These are phyloP conservation scores for Vireo altiloquus DNA, from an alignment of 2,113 vertebrate species.

Conservation along the genomic window DNA sequence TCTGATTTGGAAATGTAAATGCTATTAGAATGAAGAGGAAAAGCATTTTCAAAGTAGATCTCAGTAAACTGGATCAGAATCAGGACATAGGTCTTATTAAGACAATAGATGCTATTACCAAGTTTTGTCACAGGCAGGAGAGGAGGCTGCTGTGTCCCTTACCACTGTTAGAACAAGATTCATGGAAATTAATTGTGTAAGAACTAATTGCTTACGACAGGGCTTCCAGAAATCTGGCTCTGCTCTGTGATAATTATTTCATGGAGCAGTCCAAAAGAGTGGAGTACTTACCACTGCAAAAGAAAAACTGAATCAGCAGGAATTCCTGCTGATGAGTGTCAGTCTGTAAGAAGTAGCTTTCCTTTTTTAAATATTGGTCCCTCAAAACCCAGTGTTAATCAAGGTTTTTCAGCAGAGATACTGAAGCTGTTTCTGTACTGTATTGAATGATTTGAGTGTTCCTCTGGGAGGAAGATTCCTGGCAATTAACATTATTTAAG, in stretches of 20 bases:
- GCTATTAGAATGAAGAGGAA: not conserved
- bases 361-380: not conserved
- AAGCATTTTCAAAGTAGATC: not conserved
- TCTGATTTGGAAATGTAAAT: not conserved
- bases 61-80: not conserved
- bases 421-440: not conserved
- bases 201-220: not conserved
- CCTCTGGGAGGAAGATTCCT: not conserved
- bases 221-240: not conserved
- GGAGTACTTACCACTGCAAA: not conserved
- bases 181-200: not conserved
- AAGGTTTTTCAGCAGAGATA: not conserved
- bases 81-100: not conserved
- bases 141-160: not conserved
- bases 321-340: not conserved
- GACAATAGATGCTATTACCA: not conserved
- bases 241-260: not conserved
- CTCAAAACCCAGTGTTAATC: not conserved
- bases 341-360: not conserved
- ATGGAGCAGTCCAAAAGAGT: not conserved
- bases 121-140: not conserved
- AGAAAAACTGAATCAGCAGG: not conserved
- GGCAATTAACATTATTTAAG: not conserved
- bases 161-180: not conserved
- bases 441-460: not conserved